These are phyloP conservation scores for Syngnathus scovelli DNA, from an alignment of 2,113 vertebrate species.

Conservation along the genomic window DNA sequence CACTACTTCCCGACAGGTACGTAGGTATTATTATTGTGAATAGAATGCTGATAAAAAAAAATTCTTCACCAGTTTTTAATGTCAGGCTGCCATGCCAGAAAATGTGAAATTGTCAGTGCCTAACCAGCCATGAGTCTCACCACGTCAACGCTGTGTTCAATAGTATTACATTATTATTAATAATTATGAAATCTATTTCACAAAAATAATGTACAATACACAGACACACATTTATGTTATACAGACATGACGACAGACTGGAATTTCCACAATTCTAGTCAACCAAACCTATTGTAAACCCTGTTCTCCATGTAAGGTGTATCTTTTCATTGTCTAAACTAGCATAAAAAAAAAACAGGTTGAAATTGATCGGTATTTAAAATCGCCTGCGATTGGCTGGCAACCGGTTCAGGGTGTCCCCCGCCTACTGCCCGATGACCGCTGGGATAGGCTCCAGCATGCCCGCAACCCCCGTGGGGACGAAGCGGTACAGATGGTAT, in stretches of 20 bases:
- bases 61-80: not conserved
- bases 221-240: not conserved
- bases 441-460: too few relatives aligned
- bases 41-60: not conserved
- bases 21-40: not conserved
- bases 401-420: too few relatives aligned
- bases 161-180: too few relatives aligned
- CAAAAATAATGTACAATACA: not conserved
- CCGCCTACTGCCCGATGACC: too few relatives aligned
- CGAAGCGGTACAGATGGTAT: too few relatives aligned
- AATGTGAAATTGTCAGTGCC: not conserved
- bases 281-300: not conserved
- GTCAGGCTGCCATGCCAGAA: not conserved
- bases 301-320: not conserved
- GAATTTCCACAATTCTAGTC: not conserved
- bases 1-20: too few relatives aligned
- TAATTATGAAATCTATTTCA: not conserved
- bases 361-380: not conserved
- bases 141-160: not conserved
- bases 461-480: too few relatives aligned
- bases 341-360: too few relatives aligned
- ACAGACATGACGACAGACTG: not conserved
- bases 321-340: not conserved
- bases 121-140: not conserved
- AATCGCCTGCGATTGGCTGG: too few relatives aligned